These are phyloP conservation scores for Dendronephthya gigantea DNA, from an alignment of 64 coral and sea anemone genomes.

Conservation along the genomic window DNA sequence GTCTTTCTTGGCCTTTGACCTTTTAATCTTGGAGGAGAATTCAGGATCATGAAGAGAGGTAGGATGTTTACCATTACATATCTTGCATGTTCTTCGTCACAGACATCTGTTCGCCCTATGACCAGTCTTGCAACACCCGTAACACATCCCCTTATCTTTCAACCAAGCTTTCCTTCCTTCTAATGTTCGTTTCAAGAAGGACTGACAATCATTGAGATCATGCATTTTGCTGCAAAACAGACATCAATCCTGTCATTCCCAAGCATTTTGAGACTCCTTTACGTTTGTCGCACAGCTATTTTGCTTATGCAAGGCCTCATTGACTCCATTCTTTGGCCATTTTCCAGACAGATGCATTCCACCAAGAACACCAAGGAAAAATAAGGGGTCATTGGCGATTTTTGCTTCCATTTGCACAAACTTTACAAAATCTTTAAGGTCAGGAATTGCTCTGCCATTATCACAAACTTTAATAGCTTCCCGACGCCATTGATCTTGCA, in stretches of 20 bases:
- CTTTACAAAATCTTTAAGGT: not conserved
- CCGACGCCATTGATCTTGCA: not conserved
- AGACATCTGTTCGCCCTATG: not conserved
- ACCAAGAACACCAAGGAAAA: slow-evolving; percentile 39
- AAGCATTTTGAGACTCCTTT: too few relatives aligned
- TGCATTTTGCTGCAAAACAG: too few relatives aligned
- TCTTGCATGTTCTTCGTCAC: not conserved
- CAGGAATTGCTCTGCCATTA: not conserved
- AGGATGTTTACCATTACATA: not conserved
- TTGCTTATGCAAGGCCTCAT: too few relatives aligned
- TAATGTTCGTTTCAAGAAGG: too few relatives aligned
- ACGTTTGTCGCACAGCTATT: too few relatives aligned
- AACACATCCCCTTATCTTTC: too few relatives aligned
- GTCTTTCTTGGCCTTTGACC: not conserved
- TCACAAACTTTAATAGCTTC: too few relatives aligned
- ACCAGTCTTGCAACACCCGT: not conserved
- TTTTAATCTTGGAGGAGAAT: not conserved
- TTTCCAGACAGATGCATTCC: too few relatives aligned
- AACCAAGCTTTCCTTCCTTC: too few relatives aligned
- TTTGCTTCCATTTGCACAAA: slow-evolving; percentile 34
- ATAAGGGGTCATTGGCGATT: slow-evolving; percentile 35
- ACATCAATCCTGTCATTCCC: too few relatives aligned
- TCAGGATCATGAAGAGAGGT: not conserved
- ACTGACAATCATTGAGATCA: too few relatives aligned
- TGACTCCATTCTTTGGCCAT: too few relatives aligned